A percentile compares a stretch with the other conserved stretches of the same genome.
Conservation (phyloP, 2,888 invertebrate species). For the Poecilus cupreus region DNA sequence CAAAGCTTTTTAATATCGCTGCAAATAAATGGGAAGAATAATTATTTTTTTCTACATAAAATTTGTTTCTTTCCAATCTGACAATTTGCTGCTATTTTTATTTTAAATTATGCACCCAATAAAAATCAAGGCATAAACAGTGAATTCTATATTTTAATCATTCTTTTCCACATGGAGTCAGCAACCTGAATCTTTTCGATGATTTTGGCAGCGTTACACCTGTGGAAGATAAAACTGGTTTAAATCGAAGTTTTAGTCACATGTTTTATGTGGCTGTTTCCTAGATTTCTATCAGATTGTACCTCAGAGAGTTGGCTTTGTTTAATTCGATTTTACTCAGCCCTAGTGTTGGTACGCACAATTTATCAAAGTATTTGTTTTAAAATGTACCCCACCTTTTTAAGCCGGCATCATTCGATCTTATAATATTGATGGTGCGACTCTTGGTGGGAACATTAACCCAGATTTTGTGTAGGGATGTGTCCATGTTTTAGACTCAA, state of each 20-base stretch:
- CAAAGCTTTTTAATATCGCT: too few species aligned
- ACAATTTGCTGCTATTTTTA: too few species aligned
- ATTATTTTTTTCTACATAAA: too few species aligned
- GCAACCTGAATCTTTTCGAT: slow-evolving; percentile 44
- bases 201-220: slow-evolving; percentile 55
- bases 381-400: slow-evolving; percentile 42
- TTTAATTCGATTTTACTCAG: slow-evolving; percentile 39
- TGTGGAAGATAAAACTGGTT: slow-evolving; percentile 45
- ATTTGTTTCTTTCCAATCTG: too few species aligned
- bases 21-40: too few species aligned
- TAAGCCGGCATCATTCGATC: slow-evolving; percentile 49
- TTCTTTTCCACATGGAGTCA: slow-evolving; percentile 57
- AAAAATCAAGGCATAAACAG: too few species aligned
- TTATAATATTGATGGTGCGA: slow-evolving; percentile 45
- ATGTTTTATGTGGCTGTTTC: slow-evolving; percentile 48
- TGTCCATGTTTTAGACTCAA: neutral
- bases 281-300: slow-evolving; percentile 21
- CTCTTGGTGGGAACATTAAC: slow-evolving; percentile 56
- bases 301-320: slow-evolving; percentile 32
- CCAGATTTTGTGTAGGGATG: slow-evolving; percentile 52
- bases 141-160: too few species aligned
- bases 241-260: slow-evolving; percentile 29
- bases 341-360: slow-evolving; percentile 35
- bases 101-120: too few species aligned
- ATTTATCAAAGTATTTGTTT: neutral